Percentiles rank a stretch among this genome's conserved stretches.
phyloP scores from a whole-genome alignment of 1,140 invertebrate genomes.

The Polypedilum vanderplanki region DNA sequence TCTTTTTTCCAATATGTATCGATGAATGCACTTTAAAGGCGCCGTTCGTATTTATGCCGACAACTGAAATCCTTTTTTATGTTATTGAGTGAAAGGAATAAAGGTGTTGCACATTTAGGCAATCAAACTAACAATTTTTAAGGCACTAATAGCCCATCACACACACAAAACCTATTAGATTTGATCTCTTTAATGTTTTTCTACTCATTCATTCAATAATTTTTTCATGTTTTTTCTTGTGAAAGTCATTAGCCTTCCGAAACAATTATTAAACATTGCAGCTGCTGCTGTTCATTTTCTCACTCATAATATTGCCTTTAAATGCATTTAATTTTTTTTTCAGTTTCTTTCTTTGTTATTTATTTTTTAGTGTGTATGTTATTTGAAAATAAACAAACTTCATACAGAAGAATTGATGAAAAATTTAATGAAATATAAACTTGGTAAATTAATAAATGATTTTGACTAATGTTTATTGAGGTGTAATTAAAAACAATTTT shows the following conservation, averaged over 20 bases:
- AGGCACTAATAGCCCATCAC: not conserved
- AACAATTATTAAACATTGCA: constrained; percentile 13
- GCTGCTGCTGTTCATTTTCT: constrained; percentile 9
- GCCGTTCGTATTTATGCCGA: not conserved
- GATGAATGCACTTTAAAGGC: not conserved
- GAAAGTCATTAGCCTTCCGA: constrained; percentile 11
- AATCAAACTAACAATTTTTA: constrained; percentile 14
- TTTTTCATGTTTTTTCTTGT: not conserved
- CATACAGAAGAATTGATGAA: too few species aligned
- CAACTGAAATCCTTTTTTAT: not conserved
- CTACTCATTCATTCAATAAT: not conserved
- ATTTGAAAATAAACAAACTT: not conserved
- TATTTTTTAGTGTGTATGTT: not conserved
- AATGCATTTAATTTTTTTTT: constrained; percentile 8
- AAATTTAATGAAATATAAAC: too few species aligned
- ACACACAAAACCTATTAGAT: not conserved
- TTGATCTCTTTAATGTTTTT: not conserved
- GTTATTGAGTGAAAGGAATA: not conserved
- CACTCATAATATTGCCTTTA: not conserved
- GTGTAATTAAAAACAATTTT: too few species aligned
- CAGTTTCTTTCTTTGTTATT: not conserved
- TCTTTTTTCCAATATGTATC: not conserved
- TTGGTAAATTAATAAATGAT: too few species aligned
- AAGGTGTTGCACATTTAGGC: not conserved
- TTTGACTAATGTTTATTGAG: too few species aligned